Evolutionary conservation across 2,797 vertebrate genomes (phyloP).

Genomic region (Microtus obscurus): DNA sequence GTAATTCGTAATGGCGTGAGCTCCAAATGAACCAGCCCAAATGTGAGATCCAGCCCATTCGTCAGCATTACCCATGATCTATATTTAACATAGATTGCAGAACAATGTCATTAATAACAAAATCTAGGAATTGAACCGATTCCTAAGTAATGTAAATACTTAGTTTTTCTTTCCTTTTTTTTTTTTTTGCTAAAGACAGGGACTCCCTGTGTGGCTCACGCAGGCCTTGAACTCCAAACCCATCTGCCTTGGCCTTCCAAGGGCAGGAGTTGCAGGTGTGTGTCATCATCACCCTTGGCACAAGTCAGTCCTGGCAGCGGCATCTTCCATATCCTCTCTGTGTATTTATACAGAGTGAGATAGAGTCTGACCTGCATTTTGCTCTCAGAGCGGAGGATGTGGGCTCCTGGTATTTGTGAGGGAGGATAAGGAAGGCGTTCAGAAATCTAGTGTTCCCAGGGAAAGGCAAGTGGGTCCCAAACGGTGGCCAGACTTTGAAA

Average conservation of each 20-base stretch:
- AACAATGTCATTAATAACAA: conserved; percentile 67
- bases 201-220: not conserved
- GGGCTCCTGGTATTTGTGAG: not conserved
- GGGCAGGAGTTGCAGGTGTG: not conserved
- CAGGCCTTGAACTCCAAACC: not conserved
- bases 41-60: conserved; percentile 46
- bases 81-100: conserved; percentile 68
- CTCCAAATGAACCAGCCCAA: conserved; percentile 63
- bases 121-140: conserved; percentile 42
- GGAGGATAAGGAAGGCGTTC: not conserved
- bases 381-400: not conserved
- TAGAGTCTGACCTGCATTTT: not conserved
- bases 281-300: too few species aligned
- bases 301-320: not conserved
- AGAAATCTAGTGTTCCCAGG: not conserved
- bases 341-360: not conserved
- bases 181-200: not conserved
- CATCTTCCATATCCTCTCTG: not conserved
- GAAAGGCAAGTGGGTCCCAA: not conserved
- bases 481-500: not conserved
- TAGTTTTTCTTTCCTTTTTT: not conserved
- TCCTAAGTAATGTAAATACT: not conserved
- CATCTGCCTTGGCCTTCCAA: not conserved
- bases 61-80: conserved; percentile 62
- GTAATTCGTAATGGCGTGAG: conserved; percentile 60